Evolutionary conservation across 2,888 invertebrate species (phyloP).

Genomic region (Drosophila nr. fundita): DNA sequence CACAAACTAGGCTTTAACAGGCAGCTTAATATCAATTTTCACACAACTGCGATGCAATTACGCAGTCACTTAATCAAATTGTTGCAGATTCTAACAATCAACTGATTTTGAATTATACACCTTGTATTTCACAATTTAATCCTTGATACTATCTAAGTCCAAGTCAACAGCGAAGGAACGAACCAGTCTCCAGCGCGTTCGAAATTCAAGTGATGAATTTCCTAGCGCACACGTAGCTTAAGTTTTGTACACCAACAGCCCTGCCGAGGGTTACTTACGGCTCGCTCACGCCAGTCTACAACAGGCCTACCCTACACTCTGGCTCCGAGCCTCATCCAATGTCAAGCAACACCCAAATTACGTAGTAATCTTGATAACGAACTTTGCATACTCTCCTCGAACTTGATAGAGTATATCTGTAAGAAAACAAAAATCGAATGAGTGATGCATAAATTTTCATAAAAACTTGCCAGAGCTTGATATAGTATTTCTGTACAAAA

Average conservation of each 20-base stretch:
- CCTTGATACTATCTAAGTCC: constrained; percentile 8
- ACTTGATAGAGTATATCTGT: not conserved
- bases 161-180: constrained; percentile 36
- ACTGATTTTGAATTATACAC: not conserved
- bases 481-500: not conserved
- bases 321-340: constrained; percentile 5
- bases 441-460: not conserved
- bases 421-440: not conserved
- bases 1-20: constrained; percentile 51
- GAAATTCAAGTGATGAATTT: constrained; percentile 83
- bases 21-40: constrained; percentile 51
- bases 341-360: constrained; percentile 28
- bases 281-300: constrained; percentile 53
- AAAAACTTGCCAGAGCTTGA: not conserved
- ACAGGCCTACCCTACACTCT: constrained; percentile 21
- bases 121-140: constrained; percentile 10
- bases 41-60: constrained; percentile 25
- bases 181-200: constrained; percentile 82
- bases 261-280: constrained; percentile 53
- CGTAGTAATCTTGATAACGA: constrained; percentile 1
- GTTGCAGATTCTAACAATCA: not conserved
- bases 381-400: constrained; percentile 41
- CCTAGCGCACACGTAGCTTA: constrained; percentile 81
- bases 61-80: constrained; percentile 30
- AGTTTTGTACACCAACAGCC: constrained; percentile 74